phyloP scores from a whole-genome alignment of 2,797 vertebrate species.

The Epinephelus awoara region DNA sequence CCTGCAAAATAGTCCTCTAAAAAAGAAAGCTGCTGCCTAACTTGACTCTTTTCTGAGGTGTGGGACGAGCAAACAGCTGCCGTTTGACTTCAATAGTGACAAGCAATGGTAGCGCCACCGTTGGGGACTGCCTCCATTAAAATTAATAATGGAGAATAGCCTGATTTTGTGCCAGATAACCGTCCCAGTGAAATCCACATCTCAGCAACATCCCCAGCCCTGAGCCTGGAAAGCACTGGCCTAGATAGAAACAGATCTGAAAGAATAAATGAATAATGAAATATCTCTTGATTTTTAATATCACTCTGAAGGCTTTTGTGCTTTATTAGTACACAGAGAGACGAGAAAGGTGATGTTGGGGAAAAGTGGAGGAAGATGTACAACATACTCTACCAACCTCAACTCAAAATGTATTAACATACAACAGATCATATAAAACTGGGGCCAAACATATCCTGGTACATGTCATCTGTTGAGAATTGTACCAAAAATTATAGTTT shows the following conservation, averaged over 20 bases:
- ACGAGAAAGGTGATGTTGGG: constrained; percentile 49
- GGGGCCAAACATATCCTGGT: background rate
- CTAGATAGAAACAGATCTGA: constrained; percentile 81
- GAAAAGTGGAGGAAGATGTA: constrained; percentile 15
- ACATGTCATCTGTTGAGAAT: background rate
- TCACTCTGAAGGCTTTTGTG: constrained; percentile 62
- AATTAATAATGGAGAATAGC: constrained; percentile 72
- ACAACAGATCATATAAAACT: background rate
- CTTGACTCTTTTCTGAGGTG: constrained; percentile 10
- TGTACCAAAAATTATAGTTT: background rate
- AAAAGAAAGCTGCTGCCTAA: background rate
- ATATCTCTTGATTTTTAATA: constrained; percentile 67
- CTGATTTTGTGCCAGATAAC: constrained; percentile 67
- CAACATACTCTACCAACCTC: background rate
- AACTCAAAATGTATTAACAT: background rate
- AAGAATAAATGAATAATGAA: constrained; percentile 84
- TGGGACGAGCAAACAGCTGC: constrained; percentile 49
- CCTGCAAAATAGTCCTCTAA: constrained; percentile 20
- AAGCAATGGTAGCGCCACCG: constrained; percentile 30
- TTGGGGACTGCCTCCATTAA: constrained; percentile 62
- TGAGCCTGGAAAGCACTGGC: constrained; percentile 76
- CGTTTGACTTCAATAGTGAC: constrained; percentile 52
- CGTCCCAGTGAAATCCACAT: constrained; percentile 68
- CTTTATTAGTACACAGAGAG: constrained; percentile 54
- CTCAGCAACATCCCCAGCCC: constrained; percentile 71